Percentiles rank a stretch among this genome's conserved stretches.
These are phyloP conservation scores for Lasioglossum vierecki DNA, from an alignment of 2,888 invertebrate species.

Conservation along the genomic window DNA sequence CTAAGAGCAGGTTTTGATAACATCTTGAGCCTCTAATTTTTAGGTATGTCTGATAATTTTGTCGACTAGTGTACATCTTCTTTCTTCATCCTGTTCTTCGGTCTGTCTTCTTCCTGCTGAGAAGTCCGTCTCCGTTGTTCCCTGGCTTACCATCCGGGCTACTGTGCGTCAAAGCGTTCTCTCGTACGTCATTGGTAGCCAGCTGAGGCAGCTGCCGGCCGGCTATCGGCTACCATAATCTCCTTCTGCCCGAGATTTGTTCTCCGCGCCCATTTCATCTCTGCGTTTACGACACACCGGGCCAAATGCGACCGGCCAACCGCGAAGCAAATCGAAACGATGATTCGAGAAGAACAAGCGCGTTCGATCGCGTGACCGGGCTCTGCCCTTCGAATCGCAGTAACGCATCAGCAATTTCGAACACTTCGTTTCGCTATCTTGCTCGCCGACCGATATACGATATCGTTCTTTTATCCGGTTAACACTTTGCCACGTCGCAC, in stretches of 20 bases:
- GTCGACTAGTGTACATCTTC: background rate
- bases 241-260: conserved; percentile 43
- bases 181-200: conserved; percentile 64
- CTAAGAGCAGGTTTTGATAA: no score
- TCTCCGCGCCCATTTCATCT: conserved; percentile 13
- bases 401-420: conserved; percentile 3
- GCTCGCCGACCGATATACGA: background rate
- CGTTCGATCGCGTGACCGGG: conserved; percentile 35
- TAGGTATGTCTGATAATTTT: background rate
- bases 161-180: conserved; percentile 61
- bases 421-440: background rate
- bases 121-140: background rate
- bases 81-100: background rate
- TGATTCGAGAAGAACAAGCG: conserved; percentile 41
- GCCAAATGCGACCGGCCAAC: conserved; percentile 4
- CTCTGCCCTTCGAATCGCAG: background rate
- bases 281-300: conserved; percentile 16
- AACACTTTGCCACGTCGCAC: background rate
- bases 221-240: conserved; percentile 55
- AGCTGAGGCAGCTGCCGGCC: conserved; percentile 56
- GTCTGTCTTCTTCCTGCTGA: background rate
- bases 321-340: conserved; percentile 41
- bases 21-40: background rate
- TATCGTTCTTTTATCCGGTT: background rate
- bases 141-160: conserved; percentile 41